Evolutionary conservation across 2,797 vertebrate species (phyloP), one percentile per base, ranked within the genome.

Genomic region (Momotus momota): DNA sequence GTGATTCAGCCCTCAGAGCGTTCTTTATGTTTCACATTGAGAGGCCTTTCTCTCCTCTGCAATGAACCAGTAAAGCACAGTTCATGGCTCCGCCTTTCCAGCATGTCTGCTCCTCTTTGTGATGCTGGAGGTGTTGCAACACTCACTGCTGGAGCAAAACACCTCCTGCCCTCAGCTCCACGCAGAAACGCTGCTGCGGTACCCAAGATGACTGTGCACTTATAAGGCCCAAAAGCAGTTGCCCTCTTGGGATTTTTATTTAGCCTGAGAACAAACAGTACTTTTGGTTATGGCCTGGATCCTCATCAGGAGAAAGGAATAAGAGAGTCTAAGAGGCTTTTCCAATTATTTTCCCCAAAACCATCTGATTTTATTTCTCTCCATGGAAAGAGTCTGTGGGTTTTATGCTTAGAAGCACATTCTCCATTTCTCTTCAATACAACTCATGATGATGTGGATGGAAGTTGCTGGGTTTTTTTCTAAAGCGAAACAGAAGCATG

Each of bases 181-280:
- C 0, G 0, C 22, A 67, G 20, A 83, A 81, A 31, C 5, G 23
- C 49, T 64, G 61, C 12, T 2, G 2, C 49, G 25, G 29, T 66
- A 7, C 40, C 23, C 5, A 1, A 51, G 52, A 40, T 2, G 2
- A 79, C 27, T 1, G 4, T 10, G 27, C 3, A 6, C 8, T 51
- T 75, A 8, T 9, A 49, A 60, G 20, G 23, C 35, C 55, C 67
- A 86, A 93, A 94, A 67, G 5, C 49, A 58, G 14, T 48, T 13
- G 6, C 26, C 43, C 38, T 31, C 60, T 29, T 46, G 67, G 22
- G 35, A 80, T 64, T 72, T 81, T 16, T 41, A 65, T 75, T 83
- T 86, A 94, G 80, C 57, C 66, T 80, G 87, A 94, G 87, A 86
- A 93, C 86, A 94, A 92, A 55, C 11, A 87, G 71, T 87, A 33